Evolutionary conservation across 2,113 vertebrate genomes (phyloP).

Genomic region (Pterocles burchelli): DNA sequence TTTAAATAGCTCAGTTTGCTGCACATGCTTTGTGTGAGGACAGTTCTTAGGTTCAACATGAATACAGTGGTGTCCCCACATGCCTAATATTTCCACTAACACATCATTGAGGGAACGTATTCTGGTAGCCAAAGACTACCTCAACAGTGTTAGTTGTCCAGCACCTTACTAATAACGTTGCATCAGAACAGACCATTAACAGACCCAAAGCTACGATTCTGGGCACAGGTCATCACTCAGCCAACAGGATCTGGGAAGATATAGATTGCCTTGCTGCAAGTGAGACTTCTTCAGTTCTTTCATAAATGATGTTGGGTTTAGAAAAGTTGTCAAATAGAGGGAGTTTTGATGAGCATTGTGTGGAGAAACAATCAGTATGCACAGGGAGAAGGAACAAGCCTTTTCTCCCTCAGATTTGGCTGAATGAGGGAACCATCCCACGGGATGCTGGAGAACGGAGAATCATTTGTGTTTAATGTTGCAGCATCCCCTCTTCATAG

Average conservation of each 20-base stretch:
- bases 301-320: not conserved
- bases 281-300: not conserved
- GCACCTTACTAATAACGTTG: rapidly evolving
- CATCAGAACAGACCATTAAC: not conserved
- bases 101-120: not conserved
- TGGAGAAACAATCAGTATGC: not conserved
- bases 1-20: not conserved
- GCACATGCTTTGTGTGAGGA: not conserved
- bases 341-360: not conserved
- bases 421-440: not conserved
- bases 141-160: not conserved
- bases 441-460: not conserved
- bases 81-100: not conserved
- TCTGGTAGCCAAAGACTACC: not conserved
- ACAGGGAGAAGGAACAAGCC: not conserved
- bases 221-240: not conserved
- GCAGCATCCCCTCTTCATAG: not conserved
- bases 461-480: not conserved
- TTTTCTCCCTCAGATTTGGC: not conserved
- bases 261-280: not conserved
- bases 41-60: not conserved
- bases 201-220: not conserved
- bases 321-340: not conserved
- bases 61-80: not conserved
- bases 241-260: not conserved